These are phyloP conservation scores for Bombus polaris DNA, from an alignment of 1,140 invertebrate species.

Conservation along the genomic window DNA sequence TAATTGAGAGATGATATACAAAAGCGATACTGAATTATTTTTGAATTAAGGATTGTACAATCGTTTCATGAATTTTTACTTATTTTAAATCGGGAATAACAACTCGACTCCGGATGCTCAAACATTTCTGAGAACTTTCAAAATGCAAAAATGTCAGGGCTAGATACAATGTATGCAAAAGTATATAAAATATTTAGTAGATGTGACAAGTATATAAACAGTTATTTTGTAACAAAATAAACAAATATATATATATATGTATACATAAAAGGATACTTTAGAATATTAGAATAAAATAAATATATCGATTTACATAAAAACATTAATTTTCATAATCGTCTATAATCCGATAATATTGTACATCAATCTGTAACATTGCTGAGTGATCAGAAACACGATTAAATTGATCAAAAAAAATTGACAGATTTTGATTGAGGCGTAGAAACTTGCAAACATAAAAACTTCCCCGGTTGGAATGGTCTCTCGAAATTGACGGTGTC, in stretches of 20 bases:
- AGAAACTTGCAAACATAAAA: neutral
- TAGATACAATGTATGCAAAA: neutral
- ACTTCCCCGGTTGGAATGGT: too few species aligned
- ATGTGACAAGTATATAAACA: too few species aligned
- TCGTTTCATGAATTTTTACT: too few species aligned
- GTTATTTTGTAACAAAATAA: too few species aligned
- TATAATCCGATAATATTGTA: neutral
- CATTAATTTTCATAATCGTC: too few species aligned
- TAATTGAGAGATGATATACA: neutral
- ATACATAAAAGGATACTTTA: too few species aligned
- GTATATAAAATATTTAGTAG: neutral
- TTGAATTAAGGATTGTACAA: neutral
- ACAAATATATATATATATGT: too few species aligned
- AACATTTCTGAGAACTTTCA: neutral
- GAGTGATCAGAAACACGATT: too few species aligned
- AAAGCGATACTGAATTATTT: neutral
- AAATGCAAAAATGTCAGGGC: neutral
- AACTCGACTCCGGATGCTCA: neutral
- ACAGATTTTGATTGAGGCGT: neutral
- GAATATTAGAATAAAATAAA: too few species aligned
- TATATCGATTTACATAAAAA: too few species aligned
- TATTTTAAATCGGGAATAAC: neutral
- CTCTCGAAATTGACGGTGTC: neutral
- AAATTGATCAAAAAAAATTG: neutral
- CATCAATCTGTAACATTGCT: neutral